phyloP scores from a whole-genome alignment of 1,140 invertebrate species.

The Papilio polytes region DNA sequence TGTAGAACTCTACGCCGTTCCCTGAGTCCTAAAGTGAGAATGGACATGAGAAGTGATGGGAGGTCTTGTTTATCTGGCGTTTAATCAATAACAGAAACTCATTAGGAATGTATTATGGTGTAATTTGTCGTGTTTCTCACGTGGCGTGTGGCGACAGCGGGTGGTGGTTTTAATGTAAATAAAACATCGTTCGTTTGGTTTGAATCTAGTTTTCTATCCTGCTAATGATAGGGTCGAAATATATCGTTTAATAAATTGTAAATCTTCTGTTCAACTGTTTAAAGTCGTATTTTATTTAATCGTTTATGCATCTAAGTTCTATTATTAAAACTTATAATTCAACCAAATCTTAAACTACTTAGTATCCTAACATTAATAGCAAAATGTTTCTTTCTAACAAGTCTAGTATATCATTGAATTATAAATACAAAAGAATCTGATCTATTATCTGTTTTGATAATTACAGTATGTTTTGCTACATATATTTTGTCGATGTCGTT shows the following conservation, averaged over 20 bases:
- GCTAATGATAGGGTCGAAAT: neutral
- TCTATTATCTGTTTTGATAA: no score
- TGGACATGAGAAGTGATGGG: neutral
- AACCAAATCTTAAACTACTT: no score
- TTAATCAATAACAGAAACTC: slow-evolving; percentile 41
- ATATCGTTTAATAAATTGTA: neutral
- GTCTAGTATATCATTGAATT: no score
- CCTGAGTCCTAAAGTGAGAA: neutral
- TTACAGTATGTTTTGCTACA: neutral
- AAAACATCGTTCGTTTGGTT: slow-evolving; percentile 23
- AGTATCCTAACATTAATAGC: no score
- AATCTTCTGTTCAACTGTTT: neutral
- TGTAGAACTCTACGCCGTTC: slow-evolving; percentile 4
- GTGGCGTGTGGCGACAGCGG: slow-evolving; percentile 49
- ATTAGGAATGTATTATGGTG: slow-evolving; percentile 45
- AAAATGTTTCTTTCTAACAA: no score
- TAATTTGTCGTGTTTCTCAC: slow-evolving; percentile 60
- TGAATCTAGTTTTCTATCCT: slow-evolving; percentile 25
- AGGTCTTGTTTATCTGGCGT: slow-evolving; percentile 39
- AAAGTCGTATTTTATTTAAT: neutral
- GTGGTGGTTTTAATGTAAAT: slow-evolving; percentile 45
- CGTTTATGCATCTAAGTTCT: neutral
- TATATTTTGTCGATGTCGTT: slow-evolving; percentile 11
- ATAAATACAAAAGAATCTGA: no score
- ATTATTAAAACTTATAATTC: no score